Percentiles rank a stretch among this genome's conserved stretches.
phyloP scores from a whole-genome alignment of 2,888 invertebrate genomes.

The Argyresthia albistria region DNA sequence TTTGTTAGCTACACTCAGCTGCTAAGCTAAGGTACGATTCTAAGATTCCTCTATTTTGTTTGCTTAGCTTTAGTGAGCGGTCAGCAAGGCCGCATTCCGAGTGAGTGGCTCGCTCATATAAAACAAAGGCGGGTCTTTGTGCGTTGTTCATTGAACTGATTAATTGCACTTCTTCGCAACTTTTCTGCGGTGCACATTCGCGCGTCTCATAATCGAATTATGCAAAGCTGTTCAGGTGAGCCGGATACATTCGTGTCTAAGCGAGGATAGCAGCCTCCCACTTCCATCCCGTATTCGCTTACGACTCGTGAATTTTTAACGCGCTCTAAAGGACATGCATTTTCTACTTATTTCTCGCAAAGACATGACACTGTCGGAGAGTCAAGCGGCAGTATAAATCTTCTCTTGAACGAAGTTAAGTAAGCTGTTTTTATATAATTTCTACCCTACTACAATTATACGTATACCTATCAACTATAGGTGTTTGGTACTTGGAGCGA shows the following conservation, averaged over 20 bases:
- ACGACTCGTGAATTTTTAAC: conserved; percentile 60
- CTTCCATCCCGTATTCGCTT: conserved; percentile 41
- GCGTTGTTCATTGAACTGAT: conserved; percentile 56
- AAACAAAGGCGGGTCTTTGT: conserved; percentile 47
- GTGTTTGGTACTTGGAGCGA: no score
- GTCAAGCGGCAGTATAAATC: neutral
- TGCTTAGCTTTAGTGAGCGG: neutral
- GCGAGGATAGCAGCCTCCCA: conserved; percentile 11
- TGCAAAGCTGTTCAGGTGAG: conserved; percentile 12
- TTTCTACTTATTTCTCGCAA: conserved; percentile 16
- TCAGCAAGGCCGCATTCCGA: conserved; percentile 26
- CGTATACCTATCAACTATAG: no score
- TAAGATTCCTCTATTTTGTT: neutral
- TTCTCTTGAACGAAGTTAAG: no score
- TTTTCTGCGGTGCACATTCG: conserved; percentile 30
- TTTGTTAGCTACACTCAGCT: neutral
- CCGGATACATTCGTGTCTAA: neutral
- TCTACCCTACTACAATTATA: no score
- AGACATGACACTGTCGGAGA: conserved; percentile 5
- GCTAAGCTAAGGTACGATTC: neutral
- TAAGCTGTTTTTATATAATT: no score
- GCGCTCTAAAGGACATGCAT: conserved; percentile 34
- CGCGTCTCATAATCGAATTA: conserved; percentile 43
- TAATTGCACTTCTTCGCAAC: conserved; percentile 54
- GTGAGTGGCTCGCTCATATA: conserved; percentile 37